These are phyloP conservation scores for Muraenolepis orangiensis DNA, from an alignment of 2,797 vertebrate species.

Conservation along the genomic window DNA sequence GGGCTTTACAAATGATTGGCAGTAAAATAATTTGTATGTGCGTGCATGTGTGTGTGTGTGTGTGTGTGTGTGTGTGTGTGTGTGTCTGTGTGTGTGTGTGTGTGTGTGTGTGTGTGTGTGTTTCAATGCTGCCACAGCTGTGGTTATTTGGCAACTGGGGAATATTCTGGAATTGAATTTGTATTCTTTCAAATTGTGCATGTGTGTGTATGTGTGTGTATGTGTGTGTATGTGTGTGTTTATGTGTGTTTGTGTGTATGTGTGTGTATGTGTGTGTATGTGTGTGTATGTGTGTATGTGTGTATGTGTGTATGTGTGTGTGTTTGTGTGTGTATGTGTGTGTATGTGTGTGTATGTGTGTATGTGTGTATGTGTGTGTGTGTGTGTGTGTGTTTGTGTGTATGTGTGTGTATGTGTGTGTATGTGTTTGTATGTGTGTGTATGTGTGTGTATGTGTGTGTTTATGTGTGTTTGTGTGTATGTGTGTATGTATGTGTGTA, in stretches of 20 bases:
- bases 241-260: conserved; percentile 22
- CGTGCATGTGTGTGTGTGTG: conserved; percentile 6
- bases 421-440: too few relatives aligned
- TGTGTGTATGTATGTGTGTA: too few relatives aligned
- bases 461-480: too few relatives aligned
- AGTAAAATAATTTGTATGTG: background rate
- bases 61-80: background rate
- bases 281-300: background rate
- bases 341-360: conserved; percentile 32
- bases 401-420: background rate
- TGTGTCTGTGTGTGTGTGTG: background rate
- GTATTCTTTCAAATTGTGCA: conserved; percentile 58
- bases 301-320: background rate
- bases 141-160: conserved; percentile 52
- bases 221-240: conserved; percentile 8
- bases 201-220: conserved; percentile 11
- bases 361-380: conserved; percentile 1
- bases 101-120: conserved; percentile 13
- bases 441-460: conserved; percentile 3
- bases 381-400: conserved; percentile 2
- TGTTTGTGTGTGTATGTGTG: background rate
- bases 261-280: conserved; percentile 34
- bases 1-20: conserved; percentile 4
- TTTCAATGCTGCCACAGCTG: conserved; percentile 54
- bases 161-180: conserved; percentile 49